phyloP scores from a whole-genome alignment of 2,113 vertebrate genomes.

The Corythornis madagascariensis region DNA sequence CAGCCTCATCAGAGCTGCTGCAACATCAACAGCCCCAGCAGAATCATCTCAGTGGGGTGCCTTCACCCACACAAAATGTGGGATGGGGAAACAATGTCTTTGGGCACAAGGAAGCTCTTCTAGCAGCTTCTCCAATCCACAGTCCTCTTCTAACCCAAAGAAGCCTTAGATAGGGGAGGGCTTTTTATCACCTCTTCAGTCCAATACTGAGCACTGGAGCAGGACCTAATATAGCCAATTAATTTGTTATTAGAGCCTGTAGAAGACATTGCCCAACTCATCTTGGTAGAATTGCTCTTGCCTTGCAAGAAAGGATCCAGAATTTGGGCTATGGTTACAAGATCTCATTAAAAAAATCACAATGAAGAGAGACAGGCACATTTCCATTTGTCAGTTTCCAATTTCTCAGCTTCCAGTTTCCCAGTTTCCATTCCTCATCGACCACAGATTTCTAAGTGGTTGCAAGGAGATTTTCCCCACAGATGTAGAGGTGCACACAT shows the following conservation, averaged over 20 bases:
- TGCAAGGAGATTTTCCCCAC: neutral
- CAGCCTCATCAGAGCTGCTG: neutral
- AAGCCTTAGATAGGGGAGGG: neutral
- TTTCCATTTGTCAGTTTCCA: neutral
- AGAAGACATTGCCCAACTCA: neutral
- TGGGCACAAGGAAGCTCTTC: neutral
- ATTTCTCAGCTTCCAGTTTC: neutral
- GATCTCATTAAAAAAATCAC: neutral
- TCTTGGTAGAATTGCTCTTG: neutral
- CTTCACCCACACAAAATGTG: neutral
- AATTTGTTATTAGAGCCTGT: neutral
- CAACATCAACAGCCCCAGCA: neutral
- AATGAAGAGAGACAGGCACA: neutral
- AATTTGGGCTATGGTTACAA: neutral
- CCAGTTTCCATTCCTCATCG: neutral
- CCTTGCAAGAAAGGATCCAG: neutral
- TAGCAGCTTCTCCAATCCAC: neutral
- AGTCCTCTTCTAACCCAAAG: neutral
- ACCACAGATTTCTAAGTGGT: neutral
- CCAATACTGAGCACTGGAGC: neutral
- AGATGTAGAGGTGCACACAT: neutral
- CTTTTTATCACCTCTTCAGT: neutral
- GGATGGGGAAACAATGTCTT: rapidly evolving
- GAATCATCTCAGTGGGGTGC: neutral
- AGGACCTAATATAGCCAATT: neutral